Percentiles rank a stretch among this genome's conserved stretches.
Conservation (phyloP, 23 tunicate genomes). For the Aplidium turbinatum region DNA sequence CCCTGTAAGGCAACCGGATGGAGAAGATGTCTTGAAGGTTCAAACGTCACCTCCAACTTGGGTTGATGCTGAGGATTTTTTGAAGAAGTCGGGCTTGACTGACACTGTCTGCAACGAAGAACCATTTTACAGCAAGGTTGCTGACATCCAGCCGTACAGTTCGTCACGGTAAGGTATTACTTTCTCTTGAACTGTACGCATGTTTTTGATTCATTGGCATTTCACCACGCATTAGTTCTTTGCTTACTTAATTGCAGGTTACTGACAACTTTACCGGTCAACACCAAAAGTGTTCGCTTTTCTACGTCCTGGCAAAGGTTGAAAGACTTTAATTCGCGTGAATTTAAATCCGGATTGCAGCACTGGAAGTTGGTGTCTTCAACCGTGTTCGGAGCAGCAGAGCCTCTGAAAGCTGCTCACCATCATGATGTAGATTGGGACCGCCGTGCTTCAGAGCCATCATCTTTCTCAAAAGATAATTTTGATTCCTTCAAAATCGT, state of each 20-base stretch:
- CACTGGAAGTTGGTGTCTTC: constrained; percentile 4
- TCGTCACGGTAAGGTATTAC: too few species aligned
- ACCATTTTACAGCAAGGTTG: constrained; percentile 65
- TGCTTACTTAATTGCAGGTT: too few species aligned
- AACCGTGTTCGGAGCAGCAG: too few species aligned
- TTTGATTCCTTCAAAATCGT: background rate
- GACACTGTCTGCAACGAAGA: constrained; percentile 5
- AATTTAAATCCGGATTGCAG: background rate
- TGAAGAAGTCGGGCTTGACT: background rate
- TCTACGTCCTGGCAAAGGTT: too few species aligned
- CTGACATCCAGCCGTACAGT: constrained; percentile 57
- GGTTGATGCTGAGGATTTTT: constrained; percentile 21
- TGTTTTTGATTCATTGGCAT: too few species aligned
- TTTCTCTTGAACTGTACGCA: too few species aligned
- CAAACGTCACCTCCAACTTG: constrained; percentile 48
- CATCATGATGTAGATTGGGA: too few species aligned
- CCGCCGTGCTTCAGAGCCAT: too few species aligned
- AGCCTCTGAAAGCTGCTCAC: too few species aligned
- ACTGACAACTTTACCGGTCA: too few species aligned
- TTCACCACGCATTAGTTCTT: too few species aligned
- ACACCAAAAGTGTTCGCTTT: too few species aligned
- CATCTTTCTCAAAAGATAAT: background rate
- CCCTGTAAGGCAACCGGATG: background rate
- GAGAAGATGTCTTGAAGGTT: constrained; percentile 1
- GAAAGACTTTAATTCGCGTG: background rate